Evolutionary conservation across 2,888 invertebrate species (phyloP), one percentile per base, ranked within the genome.

Genomic region (Drosophila kokeensis): DNA sequence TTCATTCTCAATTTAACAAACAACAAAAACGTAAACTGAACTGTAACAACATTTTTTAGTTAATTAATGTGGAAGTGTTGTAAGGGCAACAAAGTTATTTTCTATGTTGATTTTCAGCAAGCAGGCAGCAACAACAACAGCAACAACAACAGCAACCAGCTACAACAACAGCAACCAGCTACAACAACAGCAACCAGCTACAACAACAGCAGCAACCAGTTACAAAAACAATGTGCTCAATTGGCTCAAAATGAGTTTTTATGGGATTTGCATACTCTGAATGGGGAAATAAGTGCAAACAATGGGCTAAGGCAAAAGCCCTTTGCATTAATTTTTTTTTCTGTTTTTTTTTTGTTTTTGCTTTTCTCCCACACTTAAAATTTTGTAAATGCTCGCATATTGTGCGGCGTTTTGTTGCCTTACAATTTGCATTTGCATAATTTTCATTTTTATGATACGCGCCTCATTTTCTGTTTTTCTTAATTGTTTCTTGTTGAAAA

Each of bases 231-330:
- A 78, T 76, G 82, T 77, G 76, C 79, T 81, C 89, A 89, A 87
- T 84, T 87, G 89, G 85, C 85, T 79, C 73, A 76, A 86, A 86
- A 89, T 87, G 81, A 87, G 87, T 89, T 87, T 87, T 87, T 89
- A 89, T 87, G 87, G 78, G 80, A 89, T 89, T 87, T 87, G 87
- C 89, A 85, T 87, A 80, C 79, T 73, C 67, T 76, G 81, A 88
- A 88, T 82, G 58, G 83, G 21, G 66, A 80, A 75, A 73, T 78
- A 70, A 83, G 70, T 82, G 80, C 73, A 75, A 85, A 73, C 77
- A 88, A 81, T 65, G 54, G 70, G n/a, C 54, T 64, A 50, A 58
- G 57, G 32, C 54, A 66, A 66, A 64, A 61, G 54, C 60, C 54
- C 67, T 58, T 71, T 77, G 79, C 77, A 73, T 40, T 60, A 52